phyloP scores from a whole-genome alignment of 2,113 vertebrate genomes.

The Bombycilla garrulus region DNA sequence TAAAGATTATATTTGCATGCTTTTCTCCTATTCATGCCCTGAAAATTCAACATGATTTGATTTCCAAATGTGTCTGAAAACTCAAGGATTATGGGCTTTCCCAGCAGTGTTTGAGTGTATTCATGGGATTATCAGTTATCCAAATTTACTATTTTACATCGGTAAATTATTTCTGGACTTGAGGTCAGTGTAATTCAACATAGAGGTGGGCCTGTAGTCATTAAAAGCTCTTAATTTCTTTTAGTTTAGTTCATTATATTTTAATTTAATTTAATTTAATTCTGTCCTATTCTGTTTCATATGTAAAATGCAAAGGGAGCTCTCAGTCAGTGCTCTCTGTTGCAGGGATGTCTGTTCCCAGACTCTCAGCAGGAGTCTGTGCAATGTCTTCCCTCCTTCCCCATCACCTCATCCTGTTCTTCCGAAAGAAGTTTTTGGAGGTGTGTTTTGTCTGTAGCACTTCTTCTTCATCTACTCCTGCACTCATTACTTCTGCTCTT shows the following conservation, averaged over 20 bases:
- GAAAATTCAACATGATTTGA: not conserved
- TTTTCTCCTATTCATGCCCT: not conserved
- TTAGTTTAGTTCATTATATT: not conserved
- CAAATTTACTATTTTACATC: not conserved
- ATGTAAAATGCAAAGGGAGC: not conserved
- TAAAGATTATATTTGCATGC: not conserved
- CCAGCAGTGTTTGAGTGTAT: not conserved
- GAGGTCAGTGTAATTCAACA: not conserved
- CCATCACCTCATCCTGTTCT: not conserved
- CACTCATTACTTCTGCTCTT: not conserved
- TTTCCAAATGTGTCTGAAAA: not conserved
- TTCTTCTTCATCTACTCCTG: not conserved
- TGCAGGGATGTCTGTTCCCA: accelerated
- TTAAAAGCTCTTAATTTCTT: not conserved
- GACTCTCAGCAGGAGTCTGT: not conserved
- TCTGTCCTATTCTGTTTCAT: not conserved
- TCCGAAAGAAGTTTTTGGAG: not conserved
- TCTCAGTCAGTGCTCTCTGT: not conserved
- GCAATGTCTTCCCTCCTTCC: not conserved
- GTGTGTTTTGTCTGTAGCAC: not conserved
- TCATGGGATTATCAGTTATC: not conserved
- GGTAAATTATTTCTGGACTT: not conserved
- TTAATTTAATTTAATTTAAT: not conserved
- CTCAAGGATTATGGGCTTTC: not conserved
- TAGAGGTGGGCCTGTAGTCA: not conserved